phyloP scores from a whole-genome alignment of 2,113 vertebrate genomes.

The Myocastor coypus region DNA sequence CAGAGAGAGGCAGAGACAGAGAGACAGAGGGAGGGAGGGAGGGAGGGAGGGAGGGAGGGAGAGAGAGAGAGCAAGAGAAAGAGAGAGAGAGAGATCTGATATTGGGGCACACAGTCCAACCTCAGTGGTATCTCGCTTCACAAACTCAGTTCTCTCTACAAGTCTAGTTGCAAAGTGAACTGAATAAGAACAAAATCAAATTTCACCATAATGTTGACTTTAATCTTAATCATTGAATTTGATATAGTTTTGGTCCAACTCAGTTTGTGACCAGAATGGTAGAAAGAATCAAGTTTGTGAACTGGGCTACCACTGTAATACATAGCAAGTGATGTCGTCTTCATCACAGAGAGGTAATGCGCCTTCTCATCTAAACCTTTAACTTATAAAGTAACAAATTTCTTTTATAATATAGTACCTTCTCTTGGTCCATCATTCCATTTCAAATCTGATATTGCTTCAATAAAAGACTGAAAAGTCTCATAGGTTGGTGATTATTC shows the following conservation, averaged over 20 bases:
- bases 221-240: not conserved
- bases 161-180: not conserved
- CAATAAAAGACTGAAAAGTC: slow-evolving; percentile 1
- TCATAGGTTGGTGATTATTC: not conserved
- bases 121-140: not conserved
- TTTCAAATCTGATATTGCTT: not conserved
- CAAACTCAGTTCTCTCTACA: not conserved
- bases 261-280: not conserved
- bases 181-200: not conserved
- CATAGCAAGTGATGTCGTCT: not conserved
- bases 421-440: not conserved
- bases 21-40: too few relatives aligned
- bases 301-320: not conserved
- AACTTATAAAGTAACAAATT: not conserved
- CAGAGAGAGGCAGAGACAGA: too few relatives aligned
- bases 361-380: not conserved
- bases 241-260: not conserved
- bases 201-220: not conserved
- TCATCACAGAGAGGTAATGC: not conserved
- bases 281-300: not conserved
- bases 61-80: not conserved
- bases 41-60: not conserved
- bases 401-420: not conserved
- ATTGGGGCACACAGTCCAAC: not conserved
- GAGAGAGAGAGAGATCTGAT: not conserved